Evolutionary conservation across 1,140 invertebrate species (phyloP), one percentile per base, ranked within the genome.

Genomic region (Himalopsyche phryganea): DNA sequence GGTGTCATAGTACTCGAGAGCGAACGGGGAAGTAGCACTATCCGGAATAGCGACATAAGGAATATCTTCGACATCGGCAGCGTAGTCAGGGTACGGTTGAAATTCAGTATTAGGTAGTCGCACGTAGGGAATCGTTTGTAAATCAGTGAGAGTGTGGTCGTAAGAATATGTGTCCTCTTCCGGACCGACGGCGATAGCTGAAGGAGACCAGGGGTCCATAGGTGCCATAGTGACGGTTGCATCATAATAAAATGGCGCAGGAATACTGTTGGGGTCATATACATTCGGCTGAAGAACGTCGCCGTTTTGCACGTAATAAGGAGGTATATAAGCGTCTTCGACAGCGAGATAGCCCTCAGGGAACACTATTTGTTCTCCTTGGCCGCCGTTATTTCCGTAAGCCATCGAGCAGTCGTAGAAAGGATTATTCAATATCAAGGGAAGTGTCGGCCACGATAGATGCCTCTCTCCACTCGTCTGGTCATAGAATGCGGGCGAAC

Each of bases 261-360:
- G 65, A 63, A 71, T 40, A 11, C 18, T 11, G 10, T 36, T 40
- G 19, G 41, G 41, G 10, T 20, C 33, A 10, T 13, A 15, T n/a
- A n/a, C n/a, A n/a, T 6, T 28, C 35, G 23, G 32, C 14, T 61
- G 48, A 63, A 65, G 42, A 68, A 64, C 11, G 68, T 63, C 48
- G 69, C 44, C 53, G 67, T 62, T 58, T 41, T 71, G 69, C 62
- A 71, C 69, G 47, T 72, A 73, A 50, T 74, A 77, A 1, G 71
- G 63, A 20, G 76, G 74, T 19, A 77, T 71, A 60, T 73, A 78
- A 9, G 73, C 71, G 66, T 77, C 72, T 69, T 78, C 75, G 60
- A 77, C 73, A 14, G 74, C 72, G 62, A 77, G 67, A 63, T 76
- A 77, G 60, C 72, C 75, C 61, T 77, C 75, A 33, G 75, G 75